A percentile compares a stretch with the other conserved stretches of the same genome.
phyloP scores from a whole-genome alignment of 92 coral and sea anemone species.

The Paramuricea clavata region DNA sequence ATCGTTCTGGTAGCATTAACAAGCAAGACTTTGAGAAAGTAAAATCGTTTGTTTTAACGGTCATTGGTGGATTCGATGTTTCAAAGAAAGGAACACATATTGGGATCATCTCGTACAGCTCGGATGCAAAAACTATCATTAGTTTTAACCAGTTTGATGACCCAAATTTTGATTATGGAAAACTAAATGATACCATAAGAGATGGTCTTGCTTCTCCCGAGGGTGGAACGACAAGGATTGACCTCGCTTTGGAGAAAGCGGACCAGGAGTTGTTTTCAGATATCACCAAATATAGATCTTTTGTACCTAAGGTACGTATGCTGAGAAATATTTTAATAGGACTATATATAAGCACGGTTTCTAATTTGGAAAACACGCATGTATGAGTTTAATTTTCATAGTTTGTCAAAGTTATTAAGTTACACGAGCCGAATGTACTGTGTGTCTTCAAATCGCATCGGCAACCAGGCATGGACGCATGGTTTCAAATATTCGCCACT shows the following conservation, averaged over 20 bases:
- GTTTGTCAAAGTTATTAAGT: too few relatives aligned
- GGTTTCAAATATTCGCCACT: too few relatives aligned
- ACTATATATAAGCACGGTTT: too few relatives aligned
- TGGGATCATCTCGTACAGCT: slow-evolving; percentile 35
- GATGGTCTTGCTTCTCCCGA: slow-evolving; percentile 29
- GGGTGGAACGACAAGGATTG: slow-evolving; percentile 38
- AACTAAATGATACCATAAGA: slow-evolving; percentile 22
- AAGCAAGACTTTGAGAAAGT: slow-evolving; percentile 31
- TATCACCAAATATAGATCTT: slow-evolving; percentile 14
- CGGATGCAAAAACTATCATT: slow-evolving; percentile 29
- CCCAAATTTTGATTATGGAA: slow-evolving; percentile 32
- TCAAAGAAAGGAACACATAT: slow-evolving; percentile 38
- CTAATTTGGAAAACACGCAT: too few relatives aligned
- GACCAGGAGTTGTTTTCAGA: slow-evolving; percentile 46
- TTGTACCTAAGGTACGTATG: slow-evolving; percentile 35
- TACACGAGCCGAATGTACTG: too few relatives aligned
- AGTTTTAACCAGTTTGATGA: slow-evolving; percentile 31
- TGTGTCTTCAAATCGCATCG: too few relatives aligned
- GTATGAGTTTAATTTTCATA: too few relatives aligned
- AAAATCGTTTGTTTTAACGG: slow-evolving; percentile 22
- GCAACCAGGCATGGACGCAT: too few relatives aligned
- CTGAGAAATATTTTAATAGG: too few relatives aligned
- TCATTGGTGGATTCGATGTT: slow-evolving; percentile 34
- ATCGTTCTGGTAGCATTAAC: slow-evolving; percentile 46
- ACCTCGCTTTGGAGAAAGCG: slow-evolving; percentile 39